phyloP scores from a whole-genome alignment of 2,888 invertebrate species.

The Epistrophe grossulariae region DNA sequence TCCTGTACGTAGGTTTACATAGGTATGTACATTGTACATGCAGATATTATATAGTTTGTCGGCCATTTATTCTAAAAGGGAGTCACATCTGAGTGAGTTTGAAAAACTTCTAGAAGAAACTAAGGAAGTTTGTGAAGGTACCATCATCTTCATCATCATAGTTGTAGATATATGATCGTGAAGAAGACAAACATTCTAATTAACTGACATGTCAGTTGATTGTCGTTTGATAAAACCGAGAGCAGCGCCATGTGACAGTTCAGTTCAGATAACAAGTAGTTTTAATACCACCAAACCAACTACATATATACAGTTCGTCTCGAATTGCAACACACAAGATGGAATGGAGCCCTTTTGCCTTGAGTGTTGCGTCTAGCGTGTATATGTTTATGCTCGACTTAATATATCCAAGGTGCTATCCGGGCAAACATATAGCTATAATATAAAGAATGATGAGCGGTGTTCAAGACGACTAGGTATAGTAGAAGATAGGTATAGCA shows the following conservation, averaged over 20 bases:
- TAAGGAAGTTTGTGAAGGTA: constrained; percentile 49
- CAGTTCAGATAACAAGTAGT: constrained; percentile 16
- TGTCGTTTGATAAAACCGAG: constrained; percentile 60
- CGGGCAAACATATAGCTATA: constrained; percentile 38
- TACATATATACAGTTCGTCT: constrained; percentile 31
- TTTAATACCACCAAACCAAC: background rate
- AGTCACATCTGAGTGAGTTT: constrained; percentile 69
- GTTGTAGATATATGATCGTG: background rate
- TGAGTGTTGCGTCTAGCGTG: constrained; percentile 34
- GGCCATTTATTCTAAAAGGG: constrained; percentile 39
- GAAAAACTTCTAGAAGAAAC: constrained; percentile 48
- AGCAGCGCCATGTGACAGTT: constrained; percentile 35
- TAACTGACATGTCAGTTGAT: constrained; percentile 72
- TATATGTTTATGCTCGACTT: constrained; percentile 64
- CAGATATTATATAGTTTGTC: constrained; percentile 12
- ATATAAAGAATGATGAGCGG: constrained; percentile 38
- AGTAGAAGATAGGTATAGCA: background rate
- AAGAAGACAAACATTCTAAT: constrained; percentile 69
- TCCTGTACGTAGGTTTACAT: constrained; percentile 2
- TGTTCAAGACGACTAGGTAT: constrained; percentile 54
- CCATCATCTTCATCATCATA: constrained; percentile 47
- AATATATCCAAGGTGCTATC: constrained; percentile 65
- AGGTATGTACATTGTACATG: background rate
- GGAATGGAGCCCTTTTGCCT: constrained; percentile 51
- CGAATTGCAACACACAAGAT: constrained; percentile 54